Conservation (phyloP, 2,113 vertebrate species). For the rat (Rattus norvegicus) region GRCr8 NC_086019.1:225429001-225429500, state of each 20-base stretch:
- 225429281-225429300: neutral
- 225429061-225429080: constrained; percentile 76
- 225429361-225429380: neutral
- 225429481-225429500: constrained; percentile 24
- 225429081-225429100: constrained; percentile 62
- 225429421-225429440: constrained; percentile 46
- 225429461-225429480: constrained; percentile 34
- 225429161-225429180: constrained; percentile 83
- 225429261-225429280: neutral
- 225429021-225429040: constrained; percentile 77
- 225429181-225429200: constrained; percentile 45
- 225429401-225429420: neutral
- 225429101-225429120: constrained; percentile 94
- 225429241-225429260: neutral
- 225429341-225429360: neutral
- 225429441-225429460: neutral
- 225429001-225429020: constrained; percentile 53
- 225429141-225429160: constrained; percentile 93
- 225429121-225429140: constrained; percentile 99
- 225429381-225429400: neutral
- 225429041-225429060: constrained; percentile 76
- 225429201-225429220: neutral
- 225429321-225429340: neutral
- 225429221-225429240: neutral
- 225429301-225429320: neutral